These are phyloP conservation scores for Argynnis bischoffii DNA, from an alignment of 2,888 invertebrate species.

Conservation along the genomic window DNA sequence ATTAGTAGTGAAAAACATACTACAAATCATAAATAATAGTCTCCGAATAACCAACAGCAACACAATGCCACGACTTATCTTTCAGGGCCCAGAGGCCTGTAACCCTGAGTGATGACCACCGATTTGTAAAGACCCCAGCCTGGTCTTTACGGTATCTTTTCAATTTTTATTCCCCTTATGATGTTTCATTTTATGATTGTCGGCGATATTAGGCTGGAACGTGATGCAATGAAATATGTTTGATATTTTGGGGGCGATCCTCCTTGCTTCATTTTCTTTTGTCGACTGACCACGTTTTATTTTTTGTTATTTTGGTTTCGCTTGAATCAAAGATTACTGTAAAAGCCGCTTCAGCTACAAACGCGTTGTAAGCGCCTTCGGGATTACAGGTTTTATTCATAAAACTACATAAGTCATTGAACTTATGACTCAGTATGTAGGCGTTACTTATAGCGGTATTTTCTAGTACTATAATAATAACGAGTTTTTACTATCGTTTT, in stretches of 20 bases:
- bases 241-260: conserved; percentile 42
- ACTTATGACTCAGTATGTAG: background rate
- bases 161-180: conserved; percentile 78
- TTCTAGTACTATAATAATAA: too few species aligned
- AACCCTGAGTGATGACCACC: conserved; percentile 77
- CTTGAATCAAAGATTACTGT: conserved; percentile 15
- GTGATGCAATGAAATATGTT: conserved; percentile 61
- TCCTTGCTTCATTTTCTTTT: conserved; percentile 35
- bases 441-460: too few species aligned
- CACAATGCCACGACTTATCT: conserved; percentile 77
- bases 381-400: conserved; percentile 8
- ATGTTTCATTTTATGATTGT: conserved; percentile 80
- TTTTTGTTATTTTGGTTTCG: conserved; percentile 19
- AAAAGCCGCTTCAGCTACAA: conserved; percentile 1
- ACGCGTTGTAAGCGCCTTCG: conserved; percentile 17
- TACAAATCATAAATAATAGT: conserved; percentile 64
- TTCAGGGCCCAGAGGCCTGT: conserved; percentile 60
- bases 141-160: conserved; percentile 73
- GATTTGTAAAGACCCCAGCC: conserved; percentile 76
- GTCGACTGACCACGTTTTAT: conserved; percentile 26
- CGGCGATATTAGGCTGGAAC: conserved; percentile 64
- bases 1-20: conserved; percentile 1
- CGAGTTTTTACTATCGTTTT: too few species aligned
- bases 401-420: background rate
- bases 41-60: conserved; percentile 60